Base-by-base conservation (phyloP, 2,113 vertebrate genomes). In the Microcebus ravelobensis region DNA sequence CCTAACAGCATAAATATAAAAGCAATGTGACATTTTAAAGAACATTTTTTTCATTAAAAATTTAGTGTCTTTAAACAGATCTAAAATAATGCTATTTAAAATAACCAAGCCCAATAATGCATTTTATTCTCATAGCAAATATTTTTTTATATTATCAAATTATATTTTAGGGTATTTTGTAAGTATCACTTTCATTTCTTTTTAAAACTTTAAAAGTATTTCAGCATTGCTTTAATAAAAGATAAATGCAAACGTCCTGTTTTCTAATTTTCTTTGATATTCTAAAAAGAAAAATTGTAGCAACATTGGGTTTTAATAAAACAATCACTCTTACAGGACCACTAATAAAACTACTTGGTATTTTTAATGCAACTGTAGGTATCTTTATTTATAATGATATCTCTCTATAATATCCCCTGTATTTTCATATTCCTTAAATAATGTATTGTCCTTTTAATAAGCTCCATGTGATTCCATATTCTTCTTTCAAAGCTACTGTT, bases 1-100 rank as follows among this genome's bases (percentile, higher is more conserved):
- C 87, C 63, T 89, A 94, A 87, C 57, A 14, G 91, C 87, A 98
- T 87, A 96, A 96, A 89, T 91, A 91, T 57, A 42, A 63, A 98
- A n/a, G 65, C 48, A 97, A 98, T 94, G 85, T 67, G 97, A 97
- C 65, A 97, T 57, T 93, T 95, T 87, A 96, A 95, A 91, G 23
- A 96, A 21, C 25, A 12, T 89, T 83, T 96, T 98, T 95, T 95
- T 98, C 96, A 93, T 97, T 98, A 97, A 97, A 71, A 59, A 97
- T 97, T 81, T 97, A 96, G 31, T 4, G 97, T 57, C 92, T 96
- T 96, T 97, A 96, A 83, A 97, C 85, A 97, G 8, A 95, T 70
- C 80, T 90, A 91, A 82, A 71, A 93, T 17, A 52, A 79, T 86
- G 5, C 96, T 96, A 79, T 45, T 57, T 87, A 71, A 90, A 96